A percentile compares a stretch with the other conserved stretches of the same genome.
These are phyloP conservation scores for Acheta domesticus DNA, from an alignment of 2,888 invertebrate species.

Conservation along the genomic window DNA sequence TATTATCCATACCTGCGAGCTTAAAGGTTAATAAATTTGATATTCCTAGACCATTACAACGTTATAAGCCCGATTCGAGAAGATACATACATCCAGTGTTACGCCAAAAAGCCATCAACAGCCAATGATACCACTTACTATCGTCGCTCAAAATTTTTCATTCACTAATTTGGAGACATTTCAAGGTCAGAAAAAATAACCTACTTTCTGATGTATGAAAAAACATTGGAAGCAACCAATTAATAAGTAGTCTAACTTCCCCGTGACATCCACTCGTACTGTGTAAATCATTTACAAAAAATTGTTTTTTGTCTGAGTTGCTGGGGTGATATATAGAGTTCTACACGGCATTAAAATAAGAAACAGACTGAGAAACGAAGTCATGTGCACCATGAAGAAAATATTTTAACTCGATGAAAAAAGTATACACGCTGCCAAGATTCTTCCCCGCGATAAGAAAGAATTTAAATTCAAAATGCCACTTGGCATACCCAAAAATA, in stretches of 20 bases:
- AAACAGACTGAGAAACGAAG: neutral
- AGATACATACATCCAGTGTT: no score
- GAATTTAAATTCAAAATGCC: conserved; percentile 18
- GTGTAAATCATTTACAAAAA: neutral
- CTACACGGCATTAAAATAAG: neutral
- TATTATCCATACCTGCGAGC: no score
- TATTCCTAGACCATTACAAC: no score
- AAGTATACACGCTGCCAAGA: neutral
- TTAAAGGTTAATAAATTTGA: no score
- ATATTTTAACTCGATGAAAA: neutral
- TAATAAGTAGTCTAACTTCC: neutral
- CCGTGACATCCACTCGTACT: neutral
- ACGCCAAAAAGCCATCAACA: no score
- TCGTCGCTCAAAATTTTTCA: no score
- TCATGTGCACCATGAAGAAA: neutral
- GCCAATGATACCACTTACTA: no score
- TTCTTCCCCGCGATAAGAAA: neutral
- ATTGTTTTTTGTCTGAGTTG: neutral
- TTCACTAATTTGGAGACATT: no score
- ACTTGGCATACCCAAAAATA: neutral
- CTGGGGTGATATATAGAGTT: neutral
- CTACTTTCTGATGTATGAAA: no score
- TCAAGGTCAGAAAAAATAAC: no score
- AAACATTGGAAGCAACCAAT: neutral
- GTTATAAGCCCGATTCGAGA: no score